Conservation (phyloP, 2,888 invertebrate species). For the Galerucella nymphaeae region DNA sequence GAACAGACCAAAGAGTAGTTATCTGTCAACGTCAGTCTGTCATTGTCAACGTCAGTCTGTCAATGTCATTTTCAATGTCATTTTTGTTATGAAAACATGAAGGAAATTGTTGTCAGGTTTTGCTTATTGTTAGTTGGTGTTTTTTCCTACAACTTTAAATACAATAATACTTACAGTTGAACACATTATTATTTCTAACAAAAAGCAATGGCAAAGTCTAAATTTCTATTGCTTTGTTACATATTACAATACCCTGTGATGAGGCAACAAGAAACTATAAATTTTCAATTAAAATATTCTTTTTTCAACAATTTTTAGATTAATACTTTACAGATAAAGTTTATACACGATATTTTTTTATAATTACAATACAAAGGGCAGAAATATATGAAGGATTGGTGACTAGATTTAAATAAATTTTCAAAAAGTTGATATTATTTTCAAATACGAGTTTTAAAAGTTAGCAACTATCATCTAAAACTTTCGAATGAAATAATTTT, state of each 20-base stretch:
- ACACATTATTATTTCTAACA: not conserved
- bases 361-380: constrained; percentile 32
- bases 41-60: no score
- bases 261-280: constrained; percentile 2
- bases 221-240: no score
- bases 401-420: constrained; percentile 32
- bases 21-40: no score
- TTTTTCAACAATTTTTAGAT: constrained; percentile 25
- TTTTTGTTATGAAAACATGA: no score
- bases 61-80: no score
- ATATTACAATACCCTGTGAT: not conserved
- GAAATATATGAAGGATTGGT: constrained; percentile 19
- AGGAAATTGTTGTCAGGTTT: no score
- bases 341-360: constrained; percentile 9
- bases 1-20: constrained; percentile 18
- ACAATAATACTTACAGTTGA: not conserved
- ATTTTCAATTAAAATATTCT: constrained; percentile 23
- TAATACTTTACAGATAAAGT: constrained; percentile 31
- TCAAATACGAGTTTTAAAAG: constrained; percentile 9
- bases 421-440: constrained; percentile 2
- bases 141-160: not conserved
- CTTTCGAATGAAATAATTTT: not conserved
- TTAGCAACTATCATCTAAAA: constrained; percentile 15
- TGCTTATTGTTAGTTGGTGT: no score
- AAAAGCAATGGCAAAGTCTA: not conserved